Conservation (phyloP, 2,888 invertebrate genomes). For the Caenorhabditis japonica region DNA sequence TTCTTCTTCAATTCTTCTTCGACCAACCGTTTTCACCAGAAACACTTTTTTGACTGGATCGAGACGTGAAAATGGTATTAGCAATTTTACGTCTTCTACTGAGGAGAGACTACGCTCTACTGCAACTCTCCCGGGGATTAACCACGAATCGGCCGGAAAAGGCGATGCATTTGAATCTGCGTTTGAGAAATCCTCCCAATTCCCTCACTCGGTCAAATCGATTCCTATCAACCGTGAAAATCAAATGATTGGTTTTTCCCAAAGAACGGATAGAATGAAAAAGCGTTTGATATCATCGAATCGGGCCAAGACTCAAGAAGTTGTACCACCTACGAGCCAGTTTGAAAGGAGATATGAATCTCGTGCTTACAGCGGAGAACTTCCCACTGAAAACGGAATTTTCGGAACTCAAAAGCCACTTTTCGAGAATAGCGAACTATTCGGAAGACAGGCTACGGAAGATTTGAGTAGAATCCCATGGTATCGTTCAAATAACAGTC, state of each 20-base stretch:
- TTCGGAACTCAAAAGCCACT: slow-evolving; percentile 22
- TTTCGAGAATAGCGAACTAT: slow-evolving; percentile 20
- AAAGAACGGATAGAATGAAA: too few relatives aligned
- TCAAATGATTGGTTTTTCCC: too few relatives aligned
- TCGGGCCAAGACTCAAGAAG: slow-evolving; percentile 44
- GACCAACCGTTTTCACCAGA: slow-evolving; percentile 32
- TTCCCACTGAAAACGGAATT: slow-evolving; percentile 3
- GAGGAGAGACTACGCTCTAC: slow-evolving; percentile 11
- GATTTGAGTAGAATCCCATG: slow-evolving; percentile 15
- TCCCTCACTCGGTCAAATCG: slow-evolving; percentile 8
- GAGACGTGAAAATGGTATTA: background rate
- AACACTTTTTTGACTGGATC: slow-evolving; percentile 36
- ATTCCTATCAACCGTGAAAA: slow-evolving; percentile 16
- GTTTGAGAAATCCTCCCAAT: background rate
- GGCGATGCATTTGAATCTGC: background rate
- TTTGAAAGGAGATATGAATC: slow-evolving; percentile 31
- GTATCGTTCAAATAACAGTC: too few relatives aligned
- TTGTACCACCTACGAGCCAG: background rate
- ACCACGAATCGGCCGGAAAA: background rate
- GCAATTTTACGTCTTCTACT: background rate
- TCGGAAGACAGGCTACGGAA: slow-evolving; percentile 34
- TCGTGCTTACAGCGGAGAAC: slow-evolving; percentile 29
- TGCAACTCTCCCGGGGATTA: slow-evolving; percentile 9
- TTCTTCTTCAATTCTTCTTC: slow-evolving; percentile 24
- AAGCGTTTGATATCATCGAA: background rate